These are phyloP conservation scores for Philantomba maxwellii DNA, from an alignment of 2,113 vertebrate species.

Conservation along the genomic window DNA sequence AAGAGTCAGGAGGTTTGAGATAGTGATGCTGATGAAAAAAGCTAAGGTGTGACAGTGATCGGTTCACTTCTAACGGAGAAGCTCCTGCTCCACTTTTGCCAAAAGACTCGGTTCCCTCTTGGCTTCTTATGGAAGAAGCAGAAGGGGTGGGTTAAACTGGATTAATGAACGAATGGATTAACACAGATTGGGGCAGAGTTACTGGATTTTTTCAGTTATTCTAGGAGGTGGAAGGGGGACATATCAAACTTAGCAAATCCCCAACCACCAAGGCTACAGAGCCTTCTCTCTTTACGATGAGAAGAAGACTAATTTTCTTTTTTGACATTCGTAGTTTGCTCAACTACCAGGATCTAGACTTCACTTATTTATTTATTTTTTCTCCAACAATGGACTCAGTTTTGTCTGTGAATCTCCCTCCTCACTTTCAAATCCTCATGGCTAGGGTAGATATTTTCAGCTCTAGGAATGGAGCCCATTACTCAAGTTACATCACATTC, in stretches of 20 bases:
- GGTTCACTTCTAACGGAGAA: not conserved
- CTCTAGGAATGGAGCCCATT: not conserved
- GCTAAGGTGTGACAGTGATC: not conserved
- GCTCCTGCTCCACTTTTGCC: not conserved
- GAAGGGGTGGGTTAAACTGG: not conserved
- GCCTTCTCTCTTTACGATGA: not conserved
- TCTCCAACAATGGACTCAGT: not conserved
- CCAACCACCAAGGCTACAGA: not conserved
- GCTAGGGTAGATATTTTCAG: not conserved
- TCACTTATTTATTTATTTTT: not conserved
- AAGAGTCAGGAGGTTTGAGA: not conserved
- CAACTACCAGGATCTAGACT: not conserved
- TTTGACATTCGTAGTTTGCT: not conserved
- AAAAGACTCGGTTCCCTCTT: not conserved
- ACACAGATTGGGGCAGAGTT: not conserved
- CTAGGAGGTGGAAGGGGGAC: not conserved
- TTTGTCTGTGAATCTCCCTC: not conserved
- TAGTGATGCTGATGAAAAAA: not conserved
- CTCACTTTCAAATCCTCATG: not conserved
- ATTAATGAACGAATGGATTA: not conserved
- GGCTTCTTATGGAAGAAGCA: not conserved
- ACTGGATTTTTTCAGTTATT: not conserved
- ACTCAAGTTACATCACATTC: not conserved
- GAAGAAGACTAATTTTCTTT: not conserved
- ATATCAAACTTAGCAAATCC: not conserved